Base-by-base conservation (phyloP, 2,888 invertebrate species). In the Cerastoderma edule region DNA sequence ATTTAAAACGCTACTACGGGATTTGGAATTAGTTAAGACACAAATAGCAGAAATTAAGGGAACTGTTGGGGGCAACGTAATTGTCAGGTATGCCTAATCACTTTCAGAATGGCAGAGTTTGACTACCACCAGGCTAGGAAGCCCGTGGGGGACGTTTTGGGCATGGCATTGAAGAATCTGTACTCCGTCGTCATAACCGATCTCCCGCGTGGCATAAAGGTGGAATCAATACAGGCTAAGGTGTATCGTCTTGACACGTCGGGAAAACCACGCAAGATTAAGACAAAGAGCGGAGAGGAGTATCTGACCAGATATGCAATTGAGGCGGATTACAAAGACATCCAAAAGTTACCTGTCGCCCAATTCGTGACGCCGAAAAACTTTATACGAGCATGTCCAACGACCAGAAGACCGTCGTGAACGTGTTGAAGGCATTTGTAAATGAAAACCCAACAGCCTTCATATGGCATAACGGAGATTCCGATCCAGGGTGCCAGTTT, bases 401-500 rank as follows among this genome's bases (percentile, higher is more conserved):
- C 0, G 4, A 32, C 13, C 13, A 50, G 3, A 63, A 64, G n/a
- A 24, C 50, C 3, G 28, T 54, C 33, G 10, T 53, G 0, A 70
- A 70, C 30, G 63, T 53, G 1, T 35, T 70, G 0, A 70, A 64
- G 53, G 39, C 2, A 3, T 70, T 22, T 35, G 4, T 8, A 1
- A 70, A 70, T 27, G 50, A 48, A 24, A 22, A 39, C 19, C 64
- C 63, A 19, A 16, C 6, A 1, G 16, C 13, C 10, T 4, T 53
- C 0, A 16, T 24, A 19, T 70, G 63, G 63, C 70, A 70, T 22
- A 64, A 70, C 22, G 64, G 70, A 0, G 39, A 19, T 2, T 22
- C 13, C 2, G 70, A 70, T 39, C 53, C 63, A 35, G 44, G 22
- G 0, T 70, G 70, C 35, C 46, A 50, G n/a, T 5, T 32, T 2